A percentile compares a stretch with the other conserved stretches of the same genome.
These are phyloP conservation scores for Ricordea florida DNA, from an alignment of 92 coral and sea anemone genomes.

Conservation along the genomic window DNA sequence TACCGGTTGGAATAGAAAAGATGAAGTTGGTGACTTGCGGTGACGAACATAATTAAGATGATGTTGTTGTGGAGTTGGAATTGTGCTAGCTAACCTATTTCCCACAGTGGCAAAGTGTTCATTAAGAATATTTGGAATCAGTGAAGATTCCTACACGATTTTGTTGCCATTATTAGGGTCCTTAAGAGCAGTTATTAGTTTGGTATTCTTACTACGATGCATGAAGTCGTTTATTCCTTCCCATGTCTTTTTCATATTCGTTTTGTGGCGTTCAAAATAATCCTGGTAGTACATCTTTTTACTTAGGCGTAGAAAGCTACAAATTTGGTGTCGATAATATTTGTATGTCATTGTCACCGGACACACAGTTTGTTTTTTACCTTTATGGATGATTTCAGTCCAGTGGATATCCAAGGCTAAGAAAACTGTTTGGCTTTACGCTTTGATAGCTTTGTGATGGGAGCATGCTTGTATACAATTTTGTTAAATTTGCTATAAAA, in stretches of 20 bases:
- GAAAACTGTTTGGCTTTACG: neutral
- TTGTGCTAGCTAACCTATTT: constrained; percentile 9
- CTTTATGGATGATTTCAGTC: constrained; percentile 2
- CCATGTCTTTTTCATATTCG: constrained; percentile 30
- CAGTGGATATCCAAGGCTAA: constrained; percentile 7
- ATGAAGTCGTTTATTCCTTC: constrained; percentile 25
- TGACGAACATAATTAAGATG: neutral
- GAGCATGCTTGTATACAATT: too few relatives aligned
- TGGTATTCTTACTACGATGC: constrained; percentile 10
- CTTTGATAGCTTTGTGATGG: constrained; percentile 2
- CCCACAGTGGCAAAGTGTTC: constrained; percentile 31
- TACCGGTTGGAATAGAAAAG: constrained; percentile 13
- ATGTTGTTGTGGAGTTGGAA: constrained; percentile 16
- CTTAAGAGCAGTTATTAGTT: constrained; percentile 6
- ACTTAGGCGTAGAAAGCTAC: neutral
- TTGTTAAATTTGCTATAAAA: too few relatives aligned
- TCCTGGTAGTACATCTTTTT: neutral
- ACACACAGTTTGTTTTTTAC: constrained; percentile 2
- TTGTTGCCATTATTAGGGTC: constrained; percentile 24
- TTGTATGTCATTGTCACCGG: neutral
- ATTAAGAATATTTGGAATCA: constrained; percentile 18
- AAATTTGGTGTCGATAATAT: neutral
- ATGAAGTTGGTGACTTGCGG: neutral
- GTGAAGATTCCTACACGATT: neutral
- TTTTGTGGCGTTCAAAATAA: constrained; percentile 21